Evolutionary conservation across 2,888 invertebrate species (phyloP).

Genomic region (Ceramica pisi): DNA sequence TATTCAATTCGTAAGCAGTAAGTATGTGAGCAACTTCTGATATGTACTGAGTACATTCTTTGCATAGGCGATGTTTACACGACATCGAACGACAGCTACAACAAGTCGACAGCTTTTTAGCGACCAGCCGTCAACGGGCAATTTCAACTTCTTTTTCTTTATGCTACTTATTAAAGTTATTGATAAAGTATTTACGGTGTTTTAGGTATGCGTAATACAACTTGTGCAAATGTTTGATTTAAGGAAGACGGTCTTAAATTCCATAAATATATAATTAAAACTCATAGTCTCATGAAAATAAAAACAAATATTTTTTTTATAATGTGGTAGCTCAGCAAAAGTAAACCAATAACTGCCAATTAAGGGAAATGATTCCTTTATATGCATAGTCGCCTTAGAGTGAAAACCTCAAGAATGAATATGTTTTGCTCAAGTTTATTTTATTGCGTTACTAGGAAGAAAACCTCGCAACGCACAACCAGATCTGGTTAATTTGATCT

Average conservation of each 20-base stretch:
- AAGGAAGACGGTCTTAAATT: not conserved
- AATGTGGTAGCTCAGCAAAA: not conserved
- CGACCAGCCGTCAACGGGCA: slow-evolving; percentile 29
- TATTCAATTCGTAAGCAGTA: slow-evolving; percentile 58
- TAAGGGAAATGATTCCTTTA: too few species aligned
- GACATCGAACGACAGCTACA: slow-evolving; percentile 38
- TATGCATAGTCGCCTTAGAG: too few species aligned
- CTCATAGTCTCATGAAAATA: slow-evolving; percentile 29
- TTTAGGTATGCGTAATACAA: slow-evolving; percentile 16
- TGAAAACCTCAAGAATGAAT: too few species aligned
- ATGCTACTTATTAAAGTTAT: slow-evolving; percentile 50
- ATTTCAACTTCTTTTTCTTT: slow-evolving; percentile 53
- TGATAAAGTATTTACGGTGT: slow-evolving; percentile 33
- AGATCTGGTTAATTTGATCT: too few species aligned
- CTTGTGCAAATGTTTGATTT: slow-evolving; percentile 7
- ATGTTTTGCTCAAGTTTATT: too few species aligned
- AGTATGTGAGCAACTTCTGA: slow-evolving; percentile 63
- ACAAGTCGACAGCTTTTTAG: too few species aligned
- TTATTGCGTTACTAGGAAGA: too few species aligned
- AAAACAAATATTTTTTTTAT: slow-evolving; percentile 1
- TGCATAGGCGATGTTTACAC: slow-evolving; percentile 61
- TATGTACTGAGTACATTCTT: slow-evolving; percentile 63
- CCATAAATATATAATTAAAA: slow-evolving; percentile 29
- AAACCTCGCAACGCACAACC: too few species aligned
- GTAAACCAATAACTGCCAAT: too few species aligned